phyloP scores from a whole-genome alignment of 2,888 invertebrate genomes.

The Drosophila nr. fundita region DNA sequence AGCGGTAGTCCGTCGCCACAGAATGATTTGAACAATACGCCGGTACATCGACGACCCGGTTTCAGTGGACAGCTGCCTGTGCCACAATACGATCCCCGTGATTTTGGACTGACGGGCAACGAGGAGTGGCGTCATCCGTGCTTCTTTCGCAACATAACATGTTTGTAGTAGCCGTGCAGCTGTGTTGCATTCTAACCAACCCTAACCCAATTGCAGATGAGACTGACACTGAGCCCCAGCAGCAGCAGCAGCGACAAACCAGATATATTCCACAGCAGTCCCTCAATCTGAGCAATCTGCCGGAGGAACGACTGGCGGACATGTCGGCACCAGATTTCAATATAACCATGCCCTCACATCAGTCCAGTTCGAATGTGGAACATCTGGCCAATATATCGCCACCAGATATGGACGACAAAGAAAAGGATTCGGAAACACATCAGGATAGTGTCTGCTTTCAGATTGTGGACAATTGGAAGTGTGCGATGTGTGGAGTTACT shows the following conservation, averaged over 20 bases:
- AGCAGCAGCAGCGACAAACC: slow-evolving; percentile 9
- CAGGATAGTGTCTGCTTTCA: slow-evolving; percentile 35
- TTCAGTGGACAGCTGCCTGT: slow-evolving; percentile 36
- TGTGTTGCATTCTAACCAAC: neutral
- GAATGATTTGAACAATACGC: slow-evolving; percentile 45
- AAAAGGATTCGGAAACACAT: neutral
- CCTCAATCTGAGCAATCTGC: slow-evolving; percentile 41
- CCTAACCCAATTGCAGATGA: slow-evolving; percentile 36
- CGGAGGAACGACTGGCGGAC: slow-evolving; percentile 47
- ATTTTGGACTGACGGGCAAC: slow-evolving; percentile 42
- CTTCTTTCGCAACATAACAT: slow-evolving; percentile 49
- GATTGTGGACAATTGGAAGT: slow-evolving; percentile 40
- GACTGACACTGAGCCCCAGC: slow-evolving; percentile 27
- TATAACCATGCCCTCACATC: slow-evolving; percentile 1
- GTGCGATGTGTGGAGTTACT: slow-evolving; percentile 10
- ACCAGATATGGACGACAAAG: neutral
- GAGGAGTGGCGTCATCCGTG: slow-evolving; percentile 61
- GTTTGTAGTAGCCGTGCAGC: slow-evolving; percentile 34
- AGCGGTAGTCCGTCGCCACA: slow-evolving; percentile 2
- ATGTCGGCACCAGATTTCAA: slow-evolving; percentile 43
- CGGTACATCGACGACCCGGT: slow-evolving; percentile 47
- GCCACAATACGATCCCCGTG: slow-evolving; percentile 47
- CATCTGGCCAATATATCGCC: slow-evolving; percentile 17
- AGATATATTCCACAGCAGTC: neutral
- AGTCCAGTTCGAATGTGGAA: slow-evolving; percentile 3